Conservation (phyloP, 2,797 vertebrate species). For the Gymnodraco acuticeps region DNA sequence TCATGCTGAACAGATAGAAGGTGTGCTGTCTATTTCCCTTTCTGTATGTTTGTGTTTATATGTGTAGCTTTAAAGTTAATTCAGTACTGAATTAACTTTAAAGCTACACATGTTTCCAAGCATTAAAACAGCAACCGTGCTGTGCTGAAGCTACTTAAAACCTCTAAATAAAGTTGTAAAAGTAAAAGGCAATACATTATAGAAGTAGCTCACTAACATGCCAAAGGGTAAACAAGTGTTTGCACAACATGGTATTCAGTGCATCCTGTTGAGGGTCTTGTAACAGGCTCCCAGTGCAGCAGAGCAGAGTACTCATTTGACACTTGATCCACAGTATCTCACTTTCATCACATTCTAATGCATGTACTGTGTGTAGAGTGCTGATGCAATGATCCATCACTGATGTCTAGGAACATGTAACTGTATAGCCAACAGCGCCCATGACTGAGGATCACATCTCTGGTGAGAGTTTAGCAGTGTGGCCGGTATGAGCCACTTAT, state of each 20-base stretch:
- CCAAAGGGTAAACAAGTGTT: conserved; percentile 26
- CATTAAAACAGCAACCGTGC: not conserved
- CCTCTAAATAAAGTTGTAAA: conserved; percentile 18
- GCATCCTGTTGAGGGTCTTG: conserved; percentile 19
- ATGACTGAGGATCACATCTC: conserved; percentile 50
- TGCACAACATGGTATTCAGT: conserved; percentile 26
- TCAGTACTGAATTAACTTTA: not conserved
- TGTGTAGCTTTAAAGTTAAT: conserved; percentile 19
- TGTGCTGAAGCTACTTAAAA: not conserved
- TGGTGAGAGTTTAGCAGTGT: conserved; percentile 55
- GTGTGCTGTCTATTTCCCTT: not conserved
- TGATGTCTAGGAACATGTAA: conserved; percentile 54
- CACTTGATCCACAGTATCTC: conserved; percentile 28
- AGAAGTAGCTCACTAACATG: not conserved
- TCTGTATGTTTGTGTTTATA: not conserved
- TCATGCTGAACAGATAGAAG: conserved; percentile 12
- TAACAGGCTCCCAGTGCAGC: conserved; percentile 10
- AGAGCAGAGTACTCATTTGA: conserved; percentile 17
- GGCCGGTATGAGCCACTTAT: conserved; percentile 8
- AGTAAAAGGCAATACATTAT: not conserved
- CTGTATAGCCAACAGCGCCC: conserved; percentile 56
- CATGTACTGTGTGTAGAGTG: conserved; percentile 20
- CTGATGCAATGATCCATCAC: conserved; percentile 50
- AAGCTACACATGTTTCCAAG: conserved; percentile 4
- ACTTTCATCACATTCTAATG: conserved; percentile 36